Evolutionary conservation across 1,140 invertebrate species (phyloP).

Genomic region (Diorhabda carinulata): DNA sequence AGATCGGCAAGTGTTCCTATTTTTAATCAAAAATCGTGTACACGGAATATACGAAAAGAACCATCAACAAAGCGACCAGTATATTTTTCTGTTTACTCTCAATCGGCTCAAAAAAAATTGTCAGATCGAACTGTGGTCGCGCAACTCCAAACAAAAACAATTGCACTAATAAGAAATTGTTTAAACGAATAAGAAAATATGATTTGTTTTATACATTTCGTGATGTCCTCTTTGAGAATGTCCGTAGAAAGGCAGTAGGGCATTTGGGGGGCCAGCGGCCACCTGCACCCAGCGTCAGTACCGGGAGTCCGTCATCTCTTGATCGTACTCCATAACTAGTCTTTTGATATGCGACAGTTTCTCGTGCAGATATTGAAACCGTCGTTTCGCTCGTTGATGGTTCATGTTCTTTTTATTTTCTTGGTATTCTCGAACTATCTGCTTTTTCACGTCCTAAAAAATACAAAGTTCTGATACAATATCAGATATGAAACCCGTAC

Average conservation of each 20-base stretch:
- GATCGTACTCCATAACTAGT: slow-evolving; percentile 77
- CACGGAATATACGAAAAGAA: too few species aligned
- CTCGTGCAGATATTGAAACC: slow-evolving; percentile 82
- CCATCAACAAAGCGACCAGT: too few species aligned
- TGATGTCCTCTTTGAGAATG: slow-evolving; percentile 18
- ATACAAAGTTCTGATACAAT: too few species aligned
- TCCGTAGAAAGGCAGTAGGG: slow-evolving; percentile 15
- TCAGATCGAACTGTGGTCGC: neutral
- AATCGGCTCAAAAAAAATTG: neutral
- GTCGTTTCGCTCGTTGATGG: slow-evolving; percentile 66
- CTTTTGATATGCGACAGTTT: slow-evolving; percentile 88
- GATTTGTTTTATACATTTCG: slow-evolving; percentile 18
- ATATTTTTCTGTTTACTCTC: too few species aligned
- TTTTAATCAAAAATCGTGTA: too few species aligned
- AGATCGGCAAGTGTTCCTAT: too few species aligned
- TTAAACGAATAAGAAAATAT: slow-evolving; percentile 1
- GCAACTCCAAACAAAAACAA: neutral
- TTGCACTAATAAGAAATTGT: neutral
- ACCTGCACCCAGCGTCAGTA: slow-evolving; percentile 16
- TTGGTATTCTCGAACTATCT: slow-evolving; percentile 78
- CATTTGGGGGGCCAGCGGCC: slow-evolving; percentile 9
- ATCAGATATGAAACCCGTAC: neutral
- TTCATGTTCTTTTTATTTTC: slow-evolving; percentile 68
- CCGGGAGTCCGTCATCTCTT: slow-evolving; percentile 37
- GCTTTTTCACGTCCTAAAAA: slow-evolving; percentile 64